A percentile compares a stretch with the other conserved stretches of the same genome.
Evolutionary conservation across 2,113 vertebrate species (phyloP).

Genomic region (Chroicocephalus ridibundus): DNA sequence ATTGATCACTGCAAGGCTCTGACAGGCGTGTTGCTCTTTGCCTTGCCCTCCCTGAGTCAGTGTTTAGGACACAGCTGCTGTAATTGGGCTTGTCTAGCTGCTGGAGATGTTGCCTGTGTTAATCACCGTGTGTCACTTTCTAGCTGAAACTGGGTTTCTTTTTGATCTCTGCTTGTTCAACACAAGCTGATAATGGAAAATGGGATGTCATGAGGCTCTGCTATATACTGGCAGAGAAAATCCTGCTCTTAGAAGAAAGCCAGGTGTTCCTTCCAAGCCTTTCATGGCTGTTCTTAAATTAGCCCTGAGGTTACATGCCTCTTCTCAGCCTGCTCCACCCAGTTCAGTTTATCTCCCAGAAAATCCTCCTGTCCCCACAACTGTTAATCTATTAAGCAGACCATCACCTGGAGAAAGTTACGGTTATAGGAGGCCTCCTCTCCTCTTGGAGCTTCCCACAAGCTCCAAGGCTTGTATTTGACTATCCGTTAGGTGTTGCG

Average conservation of each 20-base stretch:
- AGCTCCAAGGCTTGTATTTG: background rate
- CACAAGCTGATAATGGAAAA: background rate
- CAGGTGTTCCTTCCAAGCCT: background rate
- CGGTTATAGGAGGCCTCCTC: background rate
- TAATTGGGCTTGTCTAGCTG: background rate
- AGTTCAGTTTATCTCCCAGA: background rate
- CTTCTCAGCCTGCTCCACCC: background rate
- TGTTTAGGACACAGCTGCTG: background rate
- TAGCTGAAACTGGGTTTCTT: background rate
- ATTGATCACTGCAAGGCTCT: background rate
- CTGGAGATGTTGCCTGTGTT: background rate
- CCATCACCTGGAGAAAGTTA: background rate
- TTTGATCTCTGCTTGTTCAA: slow-evolving; percentile 15
- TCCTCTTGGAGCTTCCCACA: background rate
- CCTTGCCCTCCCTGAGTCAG: background rate
- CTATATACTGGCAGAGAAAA: background rate
- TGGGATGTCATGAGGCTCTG: background rate
- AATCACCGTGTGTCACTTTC: background rate
- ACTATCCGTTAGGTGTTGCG: background rate
- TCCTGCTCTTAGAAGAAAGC: background rate
- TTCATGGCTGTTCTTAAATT: background rate
- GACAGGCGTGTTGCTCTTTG: background rate
- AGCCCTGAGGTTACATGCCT: background rate
- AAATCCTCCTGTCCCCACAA: background rate
- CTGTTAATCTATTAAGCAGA: background rate